Conservation (phyloP, 2,888 invertebrate species). For the Sepioteuthis lessoniana region DNA sequence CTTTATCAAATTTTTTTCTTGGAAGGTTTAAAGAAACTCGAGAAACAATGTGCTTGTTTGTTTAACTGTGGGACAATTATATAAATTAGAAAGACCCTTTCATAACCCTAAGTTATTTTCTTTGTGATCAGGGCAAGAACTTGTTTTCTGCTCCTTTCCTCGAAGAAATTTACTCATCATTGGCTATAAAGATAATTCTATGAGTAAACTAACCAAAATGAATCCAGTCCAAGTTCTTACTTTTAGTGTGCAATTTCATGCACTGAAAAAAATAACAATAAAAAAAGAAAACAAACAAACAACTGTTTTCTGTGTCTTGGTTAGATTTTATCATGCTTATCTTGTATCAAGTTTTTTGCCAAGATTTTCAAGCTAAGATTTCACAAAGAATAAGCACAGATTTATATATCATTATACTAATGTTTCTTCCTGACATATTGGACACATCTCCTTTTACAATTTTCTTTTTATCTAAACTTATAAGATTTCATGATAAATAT, state of each 20-base stretch:
- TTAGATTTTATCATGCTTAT: neutral
- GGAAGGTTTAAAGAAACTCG: too few relatives aligned
- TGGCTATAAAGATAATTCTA: neutral
- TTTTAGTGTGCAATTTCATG: neutral
- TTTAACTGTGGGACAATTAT: too few relatives aligned
- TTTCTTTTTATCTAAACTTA: neutral
- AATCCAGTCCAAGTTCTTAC: neutral
- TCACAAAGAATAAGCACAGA: neutral
- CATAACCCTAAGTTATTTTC: too few relatives aligned
- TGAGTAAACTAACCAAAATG: neutral
- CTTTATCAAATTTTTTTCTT: too few relatives aligned
- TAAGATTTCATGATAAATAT: neutral
- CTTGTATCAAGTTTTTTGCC: neutral
- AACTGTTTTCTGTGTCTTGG: neutral
- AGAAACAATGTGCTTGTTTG: too few relatives aligned
- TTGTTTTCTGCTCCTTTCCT: too few relatives aligned
- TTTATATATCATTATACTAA: neutral
- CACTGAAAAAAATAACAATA: too few relatives aligned
- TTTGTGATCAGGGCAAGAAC: too few relatives aligned
- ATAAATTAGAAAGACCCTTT: too few relatives aligned
- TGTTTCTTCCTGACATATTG: neutral
- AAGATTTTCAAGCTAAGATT: neutral
- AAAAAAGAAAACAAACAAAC: too few relatives aligned
- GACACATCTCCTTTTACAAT: neutral
- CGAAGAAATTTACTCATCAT: too few relatives aligned